Evolutionary conservation across 2,113 vertebrate species (phyloP), one percentile per base, ranked within the genome.

Genomic region (Anguilla japonica): DNA sequence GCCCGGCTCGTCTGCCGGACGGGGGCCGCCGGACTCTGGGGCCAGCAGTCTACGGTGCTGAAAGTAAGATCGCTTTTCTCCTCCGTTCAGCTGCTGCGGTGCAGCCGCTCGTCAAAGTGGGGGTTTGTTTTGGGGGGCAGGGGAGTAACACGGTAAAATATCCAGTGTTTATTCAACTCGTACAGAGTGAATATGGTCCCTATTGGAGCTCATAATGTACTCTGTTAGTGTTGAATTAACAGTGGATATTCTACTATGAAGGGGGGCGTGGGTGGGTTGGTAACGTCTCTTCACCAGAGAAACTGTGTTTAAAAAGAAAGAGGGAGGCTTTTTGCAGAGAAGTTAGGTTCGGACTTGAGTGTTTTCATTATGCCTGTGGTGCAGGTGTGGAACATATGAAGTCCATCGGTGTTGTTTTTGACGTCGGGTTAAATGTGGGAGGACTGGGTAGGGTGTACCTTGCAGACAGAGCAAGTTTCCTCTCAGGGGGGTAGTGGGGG

Each of bases 61-160:
- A 90, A 89, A 87, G 94, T 95, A 95, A 94, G 94, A 18, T 71
- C 26, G 1, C 15, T 88, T 82, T 88, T 6, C 0, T 80, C 53
- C 85, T 2, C 60, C 16, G 29, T 13, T 53, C 63, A 34, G 16
- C 11, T 63, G n/a, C 41, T 67, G 53, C 22, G 53, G 50, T 60
- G 46, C 29, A 41, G 84, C 39, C 40, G 84, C 75, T 57, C n/a
- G 29, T 67, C 84, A 40, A 43, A 71, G 13, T 40, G 18, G 34
- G 43, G 46, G n/a, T 34, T 34, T 34, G 34, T 34, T 34, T 34
- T n/a, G 71, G 71, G 7, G 15, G 18, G 34, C 7, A 46, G 5
- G 50, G 3, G 82, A 0, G 82, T 5, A 1, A 34, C 34, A 34
- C 34, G 34, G 34, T 34, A 34, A 34, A 34, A 34, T 34, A 34